Percentiles rank a stretch among this genome's conserved stretches.
phyloP scores from a whole-genome alignment of 2,797 vertebrate species.

The Scolopax bukidnonensis region DNA sequence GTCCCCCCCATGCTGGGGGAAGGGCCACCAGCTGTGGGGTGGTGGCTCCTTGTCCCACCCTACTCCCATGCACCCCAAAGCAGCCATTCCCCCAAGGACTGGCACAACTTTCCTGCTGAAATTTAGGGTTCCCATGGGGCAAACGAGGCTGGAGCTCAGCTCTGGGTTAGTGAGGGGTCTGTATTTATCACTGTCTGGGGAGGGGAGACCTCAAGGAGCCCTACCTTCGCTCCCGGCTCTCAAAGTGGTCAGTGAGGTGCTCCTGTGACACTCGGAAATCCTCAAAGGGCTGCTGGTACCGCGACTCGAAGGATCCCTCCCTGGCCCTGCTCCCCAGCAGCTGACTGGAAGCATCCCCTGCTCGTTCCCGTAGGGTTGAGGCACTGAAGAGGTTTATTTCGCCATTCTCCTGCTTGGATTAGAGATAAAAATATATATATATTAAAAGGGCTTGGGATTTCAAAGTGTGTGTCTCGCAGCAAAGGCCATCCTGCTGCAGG shows the following conservation, averaged over 20 bases:
- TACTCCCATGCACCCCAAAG: neutral
- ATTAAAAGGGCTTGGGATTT: neutral
- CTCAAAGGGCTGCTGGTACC: constrained; percentile 92
- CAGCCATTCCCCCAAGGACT: accelerated
- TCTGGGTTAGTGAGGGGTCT: neutral
- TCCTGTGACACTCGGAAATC: constrained; percentile 93
- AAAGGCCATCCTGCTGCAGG: neutral
- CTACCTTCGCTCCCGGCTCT: constrained; percentile 90
- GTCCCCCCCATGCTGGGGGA: accelerated
- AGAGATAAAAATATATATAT: neutral
- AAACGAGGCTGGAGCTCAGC: neutral
- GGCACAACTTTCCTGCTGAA: neutral
- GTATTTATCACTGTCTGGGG: neutral
- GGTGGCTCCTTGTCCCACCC: neutral
- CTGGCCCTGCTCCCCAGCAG: constrained; percentile 83
- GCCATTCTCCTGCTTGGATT: constrained; percentile 88
- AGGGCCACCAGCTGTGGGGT: accelerated
- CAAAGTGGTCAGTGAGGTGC: constrained; percentile 89
- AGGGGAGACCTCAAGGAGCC: neutral
- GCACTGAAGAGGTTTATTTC: constrained; percentile 85
- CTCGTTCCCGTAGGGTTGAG: constrained; percentile 84
- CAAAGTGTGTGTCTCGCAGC: accelerated
- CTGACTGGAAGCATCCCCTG: constrained; percentile 83
- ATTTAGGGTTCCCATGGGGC: accelerated
- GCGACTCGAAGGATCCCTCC: constrained; percentile 90